Percentiles rank a stretch among this genome's conserved stretches.
phyloP scores from a whole-genome alignment of 2,797 vertebrate species.

The Anabacerthia variegaticeps region DNA sequence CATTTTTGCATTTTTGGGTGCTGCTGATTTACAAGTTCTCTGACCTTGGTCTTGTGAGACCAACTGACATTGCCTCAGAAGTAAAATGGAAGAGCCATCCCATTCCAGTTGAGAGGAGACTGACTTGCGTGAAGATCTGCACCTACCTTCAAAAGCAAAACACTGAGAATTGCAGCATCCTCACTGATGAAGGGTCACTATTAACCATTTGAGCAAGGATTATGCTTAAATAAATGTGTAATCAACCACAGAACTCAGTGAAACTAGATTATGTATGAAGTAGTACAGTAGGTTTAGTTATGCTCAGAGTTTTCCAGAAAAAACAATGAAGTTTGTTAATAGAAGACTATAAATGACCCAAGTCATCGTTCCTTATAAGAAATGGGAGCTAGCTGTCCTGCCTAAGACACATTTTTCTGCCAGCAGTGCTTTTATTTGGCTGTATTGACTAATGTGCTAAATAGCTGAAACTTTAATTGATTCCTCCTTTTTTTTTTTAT shows the following conservation, averaged over 20 bases:
- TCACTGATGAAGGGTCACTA: rapidly evolving
- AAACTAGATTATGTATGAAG: background rate
- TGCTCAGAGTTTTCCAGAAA: background rate
- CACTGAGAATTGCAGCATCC: background rate
- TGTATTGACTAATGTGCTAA: background rate
- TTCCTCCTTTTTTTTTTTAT: background rate
- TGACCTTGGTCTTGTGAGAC: background rate
- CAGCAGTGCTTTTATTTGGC: background rate
- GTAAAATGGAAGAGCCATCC: background rate
- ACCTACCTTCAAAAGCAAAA: background rate
- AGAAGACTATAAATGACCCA: background rate
- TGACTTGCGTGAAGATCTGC: background rate
- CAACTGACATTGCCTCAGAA: background rate
- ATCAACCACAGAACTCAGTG: background rate
- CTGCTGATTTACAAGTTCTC: background rate
- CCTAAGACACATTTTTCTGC: background rate
- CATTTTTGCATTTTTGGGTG: background rate
- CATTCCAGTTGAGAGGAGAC: background rate
- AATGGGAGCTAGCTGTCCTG: background rate
- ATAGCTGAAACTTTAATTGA: background rate
- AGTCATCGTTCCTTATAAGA: background rate
- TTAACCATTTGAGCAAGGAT: background rate
- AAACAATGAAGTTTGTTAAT: background rate
- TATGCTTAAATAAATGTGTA: background rate
- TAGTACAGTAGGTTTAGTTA: background rate